Percentiles rank a stretch among this genome's conserved stretches.
Conservation (phyloP, 1,140 invertebrate genomes). For the Leptoteleia sp. region DNA sequence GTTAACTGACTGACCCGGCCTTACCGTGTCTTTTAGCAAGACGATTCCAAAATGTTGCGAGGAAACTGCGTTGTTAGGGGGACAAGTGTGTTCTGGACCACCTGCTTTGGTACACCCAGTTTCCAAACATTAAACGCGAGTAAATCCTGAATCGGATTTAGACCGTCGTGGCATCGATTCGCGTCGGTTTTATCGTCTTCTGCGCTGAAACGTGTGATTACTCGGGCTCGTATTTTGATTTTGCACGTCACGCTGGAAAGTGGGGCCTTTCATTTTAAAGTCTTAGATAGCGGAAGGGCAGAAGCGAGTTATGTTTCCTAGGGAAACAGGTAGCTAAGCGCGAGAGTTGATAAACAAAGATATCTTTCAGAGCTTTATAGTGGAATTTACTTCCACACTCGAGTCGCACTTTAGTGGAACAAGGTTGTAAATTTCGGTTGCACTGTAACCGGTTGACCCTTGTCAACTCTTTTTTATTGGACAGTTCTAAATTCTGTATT, state of each 20-base stretch:
- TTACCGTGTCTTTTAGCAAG: background rate
- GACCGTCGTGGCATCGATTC: constrained; percentile 2
- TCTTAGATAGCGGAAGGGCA: too few species aligned
- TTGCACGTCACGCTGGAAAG: constrained; percentile 13
- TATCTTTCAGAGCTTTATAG: constrained; percentile 61
- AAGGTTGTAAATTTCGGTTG: constrained; percentile 45
- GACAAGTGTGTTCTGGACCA: constrained; percentile 31
- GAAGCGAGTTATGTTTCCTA: constrained; percentile 37
- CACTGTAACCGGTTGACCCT: constrained; percentile 56
- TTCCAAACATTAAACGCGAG: constrained; percentile 25
- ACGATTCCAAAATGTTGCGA: background rate
- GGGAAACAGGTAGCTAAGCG: constrained; percentile 46
- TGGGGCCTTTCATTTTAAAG: too few species aligned
- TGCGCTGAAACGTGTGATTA: too few species aligned
- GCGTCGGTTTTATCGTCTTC: constrained; percentile 1
- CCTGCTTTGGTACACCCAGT: constrained; percentile 1
- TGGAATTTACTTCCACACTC: constrained; percentile 36
- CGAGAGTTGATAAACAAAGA: constrained; percentile 63
- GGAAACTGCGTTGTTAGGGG: constrained; percentile 20
- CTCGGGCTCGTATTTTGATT: constrained; percentile 9
- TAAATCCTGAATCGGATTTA: constrained; percentile 17
- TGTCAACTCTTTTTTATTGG: constrained; percentile 51
- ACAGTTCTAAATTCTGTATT: constrained; percentile 54
- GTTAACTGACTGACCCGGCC: constrained; percentile 41
- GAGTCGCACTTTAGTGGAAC: constrained; percentile 48